Conservation (phyloP, 2,888 invertebrate genomes). For the Deroplatys truncata region DNA sequence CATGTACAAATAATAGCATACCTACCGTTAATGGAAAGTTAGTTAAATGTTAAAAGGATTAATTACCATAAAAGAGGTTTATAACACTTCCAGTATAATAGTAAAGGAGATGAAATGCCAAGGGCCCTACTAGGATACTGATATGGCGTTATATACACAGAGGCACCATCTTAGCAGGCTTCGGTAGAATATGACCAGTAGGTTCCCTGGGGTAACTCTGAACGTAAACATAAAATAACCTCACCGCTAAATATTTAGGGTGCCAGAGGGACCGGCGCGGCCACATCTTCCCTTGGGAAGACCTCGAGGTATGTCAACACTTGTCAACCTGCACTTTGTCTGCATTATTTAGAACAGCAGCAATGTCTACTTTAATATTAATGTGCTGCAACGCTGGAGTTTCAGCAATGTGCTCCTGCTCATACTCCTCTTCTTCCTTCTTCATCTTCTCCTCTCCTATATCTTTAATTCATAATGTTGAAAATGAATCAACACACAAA, state of each 20-base stretch:
- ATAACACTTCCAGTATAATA: too few relatives aligned
- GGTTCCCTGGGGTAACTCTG: neutral
- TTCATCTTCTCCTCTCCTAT: neutral
- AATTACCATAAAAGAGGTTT: too few relatives aligned
- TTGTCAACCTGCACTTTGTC: neutral
- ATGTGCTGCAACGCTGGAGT: neutral
- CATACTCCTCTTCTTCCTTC: too few relatives aligned
- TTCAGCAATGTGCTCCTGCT: neutral
- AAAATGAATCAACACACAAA: neutral
- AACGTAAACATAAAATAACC: neutral
- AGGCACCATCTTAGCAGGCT: neutral
- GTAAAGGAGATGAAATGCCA: too few relatives aligned
- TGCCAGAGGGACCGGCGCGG: neutral
- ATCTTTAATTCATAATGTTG: neutral
- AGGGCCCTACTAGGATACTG: too few relatives aligned
- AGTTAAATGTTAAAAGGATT: too few relatives aligned
- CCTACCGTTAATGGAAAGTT: too few relatives aligned
- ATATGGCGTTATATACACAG: neutral
- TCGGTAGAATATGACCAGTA: neutral
- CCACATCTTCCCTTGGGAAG: neutral
- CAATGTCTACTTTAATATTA: neutral
- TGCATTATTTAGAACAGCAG: neutral
- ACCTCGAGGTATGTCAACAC: neutral
- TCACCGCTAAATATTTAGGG: neutral
- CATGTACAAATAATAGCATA: too few relatives aligned